Conservation (phyloP, 2,888 invertebrate species). For the Junonia oenone region DNA sequence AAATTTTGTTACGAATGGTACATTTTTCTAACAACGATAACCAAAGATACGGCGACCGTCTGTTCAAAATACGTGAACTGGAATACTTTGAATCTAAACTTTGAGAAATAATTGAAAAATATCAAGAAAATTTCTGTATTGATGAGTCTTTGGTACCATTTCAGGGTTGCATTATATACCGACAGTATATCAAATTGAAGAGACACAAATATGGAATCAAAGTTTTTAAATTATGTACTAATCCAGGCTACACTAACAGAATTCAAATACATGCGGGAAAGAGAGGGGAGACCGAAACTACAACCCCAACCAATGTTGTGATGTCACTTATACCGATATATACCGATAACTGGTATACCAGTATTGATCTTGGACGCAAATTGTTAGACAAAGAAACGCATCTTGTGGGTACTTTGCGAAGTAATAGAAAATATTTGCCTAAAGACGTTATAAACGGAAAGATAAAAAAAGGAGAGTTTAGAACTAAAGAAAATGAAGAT, state of each 20-base stretch:
- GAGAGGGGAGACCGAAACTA: slow-evolving; percentile 15
- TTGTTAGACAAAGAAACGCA: slow-evolving; percentile 24
- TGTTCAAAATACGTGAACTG: slow-evolving; percentile 19
- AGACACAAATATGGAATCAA: no score
- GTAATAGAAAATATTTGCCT: slow-evolving; percentile 32
- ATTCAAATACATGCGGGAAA: slow-evolving; percentile 23
- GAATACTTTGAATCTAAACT: slow-evolving; percentile 12
- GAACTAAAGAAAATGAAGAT: slow-evolving; percentile 25
- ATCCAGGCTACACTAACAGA: no score
- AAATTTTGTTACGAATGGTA: slow-evolving; percentile 19
- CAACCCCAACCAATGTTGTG: slow-evolving; percentile 20
- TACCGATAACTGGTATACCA: slow-evolving; percentile 30
- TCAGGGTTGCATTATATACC: background rate
- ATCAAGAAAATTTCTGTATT: slow-evolving; percentile 17
- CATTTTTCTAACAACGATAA: slow-evolving; percentile 22
- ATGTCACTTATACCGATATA: slow-evolving; percentile 22
- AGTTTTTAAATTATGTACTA: no score
- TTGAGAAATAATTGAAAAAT: slow-evolving; percentile 12
- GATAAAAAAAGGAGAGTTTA: slow-evolving; percentile 25
- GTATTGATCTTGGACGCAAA: slow-evolving; percentile 21
- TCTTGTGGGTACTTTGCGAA: slow-evolving; percentile 24
- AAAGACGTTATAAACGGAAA: slow-evolving; percentile 30
- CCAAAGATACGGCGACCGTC: slow-evolving; percentile 22
- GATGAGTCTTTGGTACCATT: slow-evolving; percentile 27
- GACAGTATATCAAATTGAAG: no score